Conservation (phyloP, 2,113 vertebrate species). For the Chinchilla lanigera region DNA sequence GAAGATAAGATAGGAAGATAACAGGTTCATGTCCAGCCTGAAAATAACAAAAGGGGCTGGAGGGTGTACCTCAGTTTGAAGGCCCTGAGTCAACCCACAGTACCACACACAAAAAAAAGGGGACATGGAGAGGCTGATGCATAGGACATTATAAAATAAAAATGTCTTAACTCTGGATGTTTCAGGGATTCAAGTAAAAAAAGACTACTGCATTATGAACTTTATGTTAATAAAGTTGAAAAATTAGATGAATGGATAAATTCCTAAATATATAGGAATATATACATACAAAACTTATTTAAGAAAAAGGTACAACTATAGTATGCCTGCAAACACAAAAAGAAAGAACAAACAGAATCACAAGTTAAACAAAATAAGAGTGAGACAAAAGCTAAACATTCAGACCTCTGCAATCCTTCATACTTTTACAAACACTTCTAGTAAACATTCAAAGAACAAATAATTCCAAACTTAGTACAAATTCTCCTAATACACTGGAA, state of each 20-base stretch:
- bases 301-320: constrained; percentile 7
- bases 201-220: background rate
- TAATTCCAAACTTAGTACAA: background rate
- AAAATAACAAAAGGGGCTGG: background rate
- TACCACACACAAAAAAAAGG: background rate
- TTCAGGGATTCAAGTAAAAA: background rate
- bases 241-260: background rate
- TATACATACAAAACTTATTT: background rate
- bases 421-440: background rate
- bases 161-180: background rate
- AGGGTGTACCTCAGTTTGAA: background rate
- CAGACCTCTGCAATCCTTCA: background rate
- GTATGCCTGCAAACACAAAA: background rate
- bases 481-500: background rate
- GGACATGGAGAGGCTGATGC: background rate
- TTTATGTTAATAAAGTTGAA: constrained; percentile 27
- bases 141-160: background rate
- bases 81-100: background rate
- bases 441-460: background rate
- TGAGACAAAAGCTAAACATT: background rate
- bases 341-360: background rate
- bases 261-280: background rate
- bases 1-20: background rate
- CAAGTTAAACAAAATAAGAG: background rate
- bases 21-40: background rate